Evolutionary conservation across 2,113 vertebrate species (phyloP), one percentile per base, ranked within the genome.

Genomic region (Synodontis membranacea): DNA sequence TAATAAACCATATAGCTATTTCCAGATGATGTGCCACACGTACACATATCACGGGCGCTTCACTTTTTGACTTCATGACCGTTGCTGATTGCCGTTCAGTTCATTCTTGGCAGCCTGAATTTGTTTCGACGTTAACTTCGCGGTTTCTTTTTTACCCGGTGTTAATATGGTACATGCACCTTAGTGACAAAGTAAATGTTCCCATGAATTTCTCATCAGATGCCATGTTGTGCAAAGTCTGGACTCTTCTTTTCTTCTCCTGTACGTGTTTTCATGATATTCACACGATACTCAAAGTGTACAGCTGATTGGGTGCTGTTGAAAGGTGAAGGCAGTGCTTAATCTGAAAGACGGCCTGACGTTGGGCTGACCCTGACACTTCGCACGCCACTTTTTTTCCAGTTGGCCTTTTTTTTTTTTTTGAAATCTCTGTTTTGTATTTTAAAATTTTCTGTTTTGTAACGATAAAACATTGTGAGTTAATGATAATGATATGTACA

Each of bases 21-120:
- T 80, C 62, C 3, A 31, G 48, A 34, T 83, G 39, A 75, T 60
- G 44, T 80, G 48, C 84, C 85, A 78, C 83, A 81, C 66, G 82
- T 62, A 72, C n/a, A 89, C 84, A 91, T 91, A 92, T 91, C 87
- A 86, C 58, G 90, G 39, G 82, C 80, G 62, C 80, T 88, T 87
- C 37, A 60, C 78, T 52, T 84, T 82, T 72, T 84, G 82, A 88
- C 80, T 64, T 89, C 85, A 39, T 42, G 28, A 82, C 62, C 62
- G 54, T 21, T 58, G 66, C 42, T n/a, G 52, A 44, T 74, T 88
- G 86, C 56, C 48, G 28, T 46, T 64, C 28, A 44, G 58, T 79
- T 70, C 23, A 19, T 37, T 48, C 34, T 42, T 39, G 34, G 28
- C 44, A 42, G 21, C 14, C 28, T 21, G 0, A 46, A 50, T 42